Percentiles rank a stretch among this genome's conserved stretches.
phyloP scores from a whole-genome alignment of 1,140 invertebrate species.

The Formica selysi region DNA sequence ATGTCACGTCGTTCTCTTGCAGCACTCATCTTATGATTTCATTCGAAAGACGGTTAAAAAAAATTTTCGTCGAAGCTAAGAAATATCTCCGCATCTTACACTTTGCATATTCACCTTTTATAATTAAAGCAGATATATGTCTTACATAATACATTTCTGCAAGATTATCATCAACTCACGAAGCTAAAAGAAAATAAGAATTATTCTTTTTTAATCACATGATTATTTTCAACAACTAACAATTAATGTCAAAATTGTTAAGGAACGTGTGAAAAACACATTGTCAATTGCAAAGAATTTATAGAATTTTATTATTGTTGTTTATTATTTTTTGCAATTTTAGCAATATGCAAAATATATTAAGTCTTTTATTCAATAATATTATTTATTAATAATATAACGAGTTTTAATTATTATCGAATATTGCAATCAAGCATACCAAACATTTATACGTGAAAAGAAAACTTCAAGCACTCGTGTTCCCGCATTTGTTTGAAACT shows the following conservation, averaged over 20 bases:
- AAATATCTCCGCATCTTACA: neutral
- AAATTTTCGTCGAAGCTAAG: conserved; percentile 2
- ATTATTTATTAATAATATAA: neutral
- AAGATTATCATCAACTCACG: neutral
- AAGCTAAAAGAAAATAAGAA: neutral
- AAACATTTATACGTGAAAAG: neutral
- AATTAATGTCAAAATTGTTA: neutral
- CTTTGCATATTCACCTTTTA: neutral
- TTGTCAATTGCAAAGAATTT: neutral
- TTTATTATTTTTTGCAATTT: neutral
- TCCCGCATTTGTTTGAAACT: conserved; percentile 5
- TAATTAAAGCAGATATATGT: neutral
- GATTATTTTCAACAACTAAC: neutral
- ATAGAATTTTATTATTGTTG: neutral
- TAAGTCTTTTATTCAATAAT: neutral
- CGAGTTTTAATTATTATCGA: neutral
- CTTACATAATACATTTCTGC: neutral
- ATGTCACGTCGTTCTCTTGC: neutral
- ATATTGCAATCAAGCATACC: neutral
- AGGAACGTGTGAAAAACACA: neutral
- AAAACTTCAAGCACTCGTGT: neutral
- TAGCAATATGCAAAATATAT: neutral
- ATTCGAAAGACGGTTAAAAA: conserved; percentile 1
- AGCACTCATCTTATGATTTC: conserved; percentile 38
- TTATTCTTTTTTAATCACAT: neutral